Evolutionary conservation across 2,888 invertebrate species (phyloP).

Genomic region (Lasioglossum calceatum): DNA sequence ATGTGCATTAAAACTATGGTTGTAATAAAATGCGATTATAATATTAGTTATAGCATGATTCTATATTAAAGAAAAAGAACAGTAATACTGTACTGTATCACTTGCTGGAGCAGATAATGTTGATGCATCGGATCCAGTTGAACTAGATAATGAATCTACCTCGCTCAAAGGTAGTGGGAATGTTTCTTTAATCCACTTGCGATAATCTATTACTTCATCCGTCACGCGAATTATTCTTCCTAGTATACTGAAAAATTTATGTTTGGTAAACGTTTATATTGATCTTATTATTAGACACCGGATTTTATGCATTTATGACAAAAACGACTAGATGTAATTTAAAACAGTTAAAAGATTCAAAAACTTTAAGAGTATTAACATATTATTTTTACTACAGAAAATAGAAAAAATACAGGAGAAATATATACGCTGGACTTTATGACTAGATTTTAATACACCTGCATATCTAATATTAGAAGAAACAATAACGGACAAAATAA

Average conservation of each 20-base stretch:
- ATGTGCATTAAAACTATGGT: neutral
- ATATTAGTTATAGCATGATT: slow-evolving; percentile 11
- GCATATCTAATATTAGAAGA: too few relatives aligned
- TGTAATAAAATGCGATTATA: slow-evolving; percentile 16
- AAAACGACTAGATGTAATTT: too few relatives aligned
- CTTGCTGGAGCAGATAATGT: slow-evolving; percentile 83
- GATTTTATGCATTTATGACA: too few relatives aligned
- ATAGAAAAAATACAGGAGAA: too few relatives aligned
- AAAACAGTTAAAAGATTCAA: too few relatives aligned
- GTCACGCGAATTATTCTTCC: slow-evolving; percentile 97
- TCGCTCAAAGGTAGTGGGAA: slow-evolving; percentile 80
- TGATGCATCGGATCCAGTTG: slow-evolving; percentile 83
- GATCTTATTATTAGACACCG: neutral
- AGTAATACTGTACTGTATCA: slow-evolving; percentile 79
- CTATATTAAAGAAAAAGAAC: slow-evolving; percentile 13
- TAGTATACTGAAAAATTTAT: slow-evolving; percentile 87
- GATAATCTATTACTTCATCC: slow-evolving; percentile 94
- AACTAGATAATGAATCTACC: slow-evolving; percentile 82
- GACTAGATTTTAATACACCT: too few relatives aligned
- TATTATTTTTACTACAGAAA: too few relatives aligned
- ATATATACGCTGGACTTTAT: too few relatives aligned
- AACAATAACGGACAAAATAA: too few relatives aligned
- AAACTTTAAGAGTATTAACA: too few relatives aligned
- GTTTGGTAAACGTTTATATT: slow-evolving; percentile 1
- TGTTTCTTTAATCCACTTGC: slow-evolving; percentile 88